Conservation (phyloP, 2,113 vertebrate species). For the Hylia prasina region DNA sequence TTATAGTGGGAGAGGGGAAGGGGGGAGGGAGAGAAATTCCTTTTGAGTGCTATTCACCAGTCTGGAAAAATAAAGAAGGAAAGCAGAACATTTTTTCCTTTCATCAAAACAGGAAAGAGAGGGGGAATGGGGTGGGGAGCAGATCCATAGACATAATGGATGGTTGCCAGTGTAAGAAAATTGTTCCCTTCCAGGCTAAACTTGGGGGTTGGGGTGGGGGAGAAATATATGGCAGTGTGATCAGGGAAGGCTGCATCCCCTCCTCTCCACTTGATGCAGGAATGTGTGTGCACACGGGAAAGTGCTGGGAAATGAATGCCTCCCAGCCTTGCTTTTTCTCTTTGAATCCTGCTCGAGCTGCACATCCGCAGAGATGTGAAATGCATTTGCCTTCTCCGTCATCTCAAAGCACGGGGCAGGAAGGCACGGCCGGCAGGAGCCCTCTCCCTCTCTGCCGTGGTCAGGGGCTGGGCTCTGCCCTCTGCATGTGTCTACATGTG, state of each 20-base stretch:
- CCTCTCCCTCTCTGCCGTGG: not conserved
- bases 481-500: not conserved
- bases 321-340: not conserved
- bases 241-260: not conserved
- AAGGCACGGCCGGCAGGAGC: accelerated
- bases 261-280: not conserved
- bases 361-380: not conserved
- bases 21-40: constrained; percentile 65
- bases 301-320: not conserved
- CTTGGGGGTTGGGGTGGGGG: not conserved
- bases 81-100: constrained; percentile 78
- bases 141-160: constrained; percentile 50
- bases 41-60: constrained; percentile 73
- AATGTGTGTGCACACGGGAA: not conserved
- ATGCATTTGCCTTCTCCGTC: not conserved
- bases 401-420: not conserved
- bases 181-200: constrained; percentile 46
- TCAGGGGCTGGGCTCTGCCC: not conserved
- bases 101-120: constrained; percentile 82
- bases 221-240: not conserved
- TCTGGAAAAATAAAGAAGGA: constrained; percentile 83
- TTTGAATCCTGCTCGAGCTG: not conserved
- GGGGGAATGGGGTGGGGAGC: constrained; percentile 44
- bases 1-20: constrained; percentile 60
- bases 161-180: constrained; percentile 48